Evolutionary conservation across 2,888 invertebrate genomes (phyloP).

Genomic region (Malachius bipustulatus): DNA sequence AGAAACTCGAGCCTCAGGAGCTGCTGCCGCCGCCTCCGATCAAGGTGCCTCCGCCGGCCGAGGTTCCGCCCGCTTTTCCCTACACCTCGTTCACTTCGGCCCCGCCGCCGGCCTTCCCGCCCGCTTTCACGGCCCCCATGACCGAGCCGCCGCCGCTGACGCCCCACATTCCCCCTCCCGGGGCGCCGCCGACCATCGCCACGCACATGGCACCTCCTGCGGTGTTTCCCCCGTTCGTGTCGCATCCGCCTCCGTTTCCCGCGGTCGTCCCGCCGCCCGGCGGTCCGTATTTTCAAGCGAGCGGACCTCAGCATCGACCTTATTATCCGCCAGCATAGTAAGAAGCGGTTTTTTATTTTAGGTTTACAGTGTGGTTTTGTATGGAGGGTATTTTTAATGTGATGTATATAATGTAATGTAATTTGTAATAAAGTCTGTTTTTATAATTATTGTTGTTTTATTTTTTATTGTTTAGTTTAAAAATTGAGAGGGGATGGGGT

Average conservation of each 20-base stretch:
- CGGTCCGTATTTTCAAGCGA: constrained; percentile 35
- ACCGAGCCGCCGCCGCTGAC: constrained; percentile 28
- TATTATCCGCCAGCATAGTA: no score
- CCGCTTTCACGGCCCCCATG: constrained; percentile 20
- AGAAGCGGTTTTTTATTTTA: no score
- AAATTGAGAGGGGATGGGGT: no score
- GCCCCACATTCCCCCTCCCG: constrained; percentile 35
- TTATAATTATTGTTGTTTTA: no score
- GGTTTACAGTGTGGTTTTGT: no score
- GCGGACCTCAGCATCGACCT: no score
- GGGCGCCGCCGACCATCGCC: constrained; percentile 36
- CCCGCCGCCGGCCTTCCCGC: constrained; percentile 26
- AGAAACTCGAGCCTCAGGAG: constrained; percentile 33
- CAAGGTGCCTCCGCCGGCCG: constrained; percentile 27
- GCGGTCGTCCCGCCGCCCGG: constrained; percentile 38
- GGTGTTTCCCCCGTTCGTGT: constrained; percentile 29
- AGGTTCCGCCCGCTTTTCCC: constrained; percentile 30
- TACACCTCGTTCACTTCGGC: constrained; percentile 31
- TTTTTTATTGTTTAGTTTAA: no score
- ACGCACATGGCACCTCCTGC: constrained; percentile 29
- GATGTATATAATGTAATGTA: no score
- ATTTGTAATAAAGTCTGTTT: no score
- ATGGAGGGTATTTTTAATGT: no score
- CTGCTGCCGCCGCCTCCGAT: constrained; percentile 19
- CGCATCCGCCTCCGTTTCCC: constrained; percentile 32